Evolutionary conservation across 2,888 invertebrate species (phyloP), one percentile per base, ranked within the genome.

Genomic region (Amphiduros pacificus): DNA sequence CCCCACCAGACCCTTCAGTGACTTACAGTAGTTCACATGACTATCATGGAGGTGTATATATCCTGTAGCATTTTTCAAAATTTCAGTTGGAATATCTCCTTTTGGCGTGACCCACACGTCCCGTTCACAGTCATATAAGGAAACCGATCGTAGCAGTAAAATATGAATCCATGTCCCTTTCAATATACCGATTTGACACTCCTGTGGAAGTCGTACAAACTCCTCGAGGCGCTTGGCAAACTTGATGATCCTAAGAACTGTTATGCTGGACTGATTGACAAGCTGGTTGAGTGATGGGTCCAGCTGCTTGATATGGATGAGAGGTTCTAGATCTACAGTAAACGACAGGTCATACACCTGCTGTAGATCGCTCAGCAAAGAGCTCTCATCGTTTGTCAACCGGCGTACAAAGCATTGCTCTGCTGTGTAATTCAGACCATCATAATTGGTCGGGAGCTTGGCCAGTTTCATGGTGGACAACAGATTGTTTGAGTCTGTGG

Each of bases 181-280:
- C 9, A 95, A 82, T 14, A 94, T 84, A 24, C 89, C 88, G 57
- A 93, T 89, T 84, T 97, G 96, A 82, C 97, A 96, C 73, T 93
- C 93, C 76, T 95, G 93, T 77, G 93, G 93, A 88, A 98, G 90
- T 75, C 90, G 91, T 79, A 92, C 91, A 83, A 98, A 98, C 2
- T 93, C 92, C 76, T 79, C 82, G 54, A 88, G 80, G 67, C 84
- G 82, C 71, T 88, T 88, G 14, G 87, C 85, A 84, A 87, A 87
- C 74, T 86, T 85, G 62, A 88, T 87, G 28, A 87, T 79, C 58
- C 96, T 86, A 65, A 94, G 85, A 68, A 98, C 94, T 2, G 94
- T 94, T 59, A 94, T 88, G 2, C 96, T 94, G 9, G 91, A 3
- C 90, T 83, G 75, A 74, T 83, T 75, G 62, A 80, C 75, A 55